Conservation (phyloP, 2,797 vertebrate species). For the Aphelocoma californica region DNA sequence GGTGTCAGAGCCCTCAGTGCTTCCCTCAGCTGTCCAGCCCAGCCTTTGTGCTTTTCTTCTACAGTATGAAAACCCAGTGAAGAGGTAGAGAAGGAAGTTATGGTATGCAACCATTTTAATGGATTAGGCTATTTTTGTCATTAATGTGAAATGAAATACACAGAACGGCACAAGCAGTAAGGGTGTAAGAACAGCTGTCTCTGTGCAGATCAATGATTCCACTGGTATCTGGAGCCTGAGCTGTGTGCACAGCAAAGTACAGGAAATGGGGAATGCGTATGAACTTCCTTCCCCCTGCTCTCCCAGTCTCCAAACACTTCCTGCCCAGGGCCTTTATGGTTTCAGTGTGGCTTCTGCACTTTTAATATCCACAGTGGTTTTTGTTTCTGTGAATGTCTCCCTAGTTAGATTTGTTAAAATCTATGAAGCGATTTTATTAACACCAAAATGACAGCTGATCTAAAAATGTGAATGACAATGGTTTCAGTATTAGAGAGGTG, state of each 20-base stretch:
- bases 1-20: neutral
- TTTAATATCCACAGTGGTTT: neutral
- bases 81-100: neutral
- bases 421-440: neutral
- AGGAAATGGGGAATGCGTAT: neutral
- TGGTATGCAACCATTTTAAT: neutral
- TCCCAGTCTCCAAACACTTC: neutral
- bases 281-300: neutral
- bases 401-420: neutral
- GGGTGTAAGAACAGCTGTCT: neutral
- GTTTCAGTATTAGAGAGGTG: neutral
- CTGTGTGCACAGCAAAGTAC: neutral
- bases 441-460: neutral
- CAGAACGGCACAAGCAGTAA: neutral
- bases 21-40: neutral
- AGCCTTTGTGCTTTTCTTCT: neutral
- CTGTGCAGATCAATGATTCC: neutral
- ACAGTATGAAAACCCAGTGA: neutral
- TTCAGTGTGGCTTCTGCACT: conserved; percentile 4
- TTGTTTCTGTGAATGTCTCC: neutral
- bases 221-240: neutral
- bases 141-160: neutral
- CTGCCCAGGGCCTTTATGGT: neutral
- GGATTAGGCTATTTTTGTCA: neutral
- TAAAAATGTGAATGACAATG: neutral